These are phyloP conservation scores for Onychomys arenicola DNA, from an alignment of 2,797 vertebrate genomes.

Conservation along the genomic window DNA sequence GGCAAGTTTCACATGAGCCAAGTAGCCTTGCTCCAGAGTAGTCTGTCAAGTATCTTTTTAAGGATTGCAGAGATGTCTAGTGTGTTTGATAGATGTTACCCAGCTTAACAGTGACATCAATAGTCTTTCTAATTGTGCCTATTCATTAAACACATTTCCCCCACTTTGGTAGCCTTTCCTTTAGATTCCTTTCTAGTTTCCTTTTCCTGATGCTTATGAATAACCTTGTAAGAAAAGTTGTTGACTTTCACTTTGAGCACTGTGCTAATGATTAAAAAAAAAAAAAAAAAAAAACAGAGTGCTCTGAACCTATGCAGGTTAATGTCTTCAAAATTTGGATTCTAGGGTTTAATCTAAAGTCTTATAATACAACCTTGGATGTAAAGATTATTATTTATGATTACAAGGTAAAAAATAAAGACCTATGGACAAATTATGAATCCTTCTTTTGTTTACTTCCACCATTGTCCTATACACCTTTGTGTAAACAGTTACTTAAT, in stretches of 20 bases:
- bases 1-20: slow-evolving; percentile 59
- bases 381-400: background rate
- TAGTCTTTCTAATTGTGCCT: background rate
- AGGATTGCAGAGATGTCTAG: background rate
- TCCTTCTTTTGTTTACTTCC: background rate
- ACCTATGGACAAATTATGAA: background rate
- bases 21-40: slow-evolving; percentile 43
- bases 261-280: background rate
- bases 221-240: background rate
- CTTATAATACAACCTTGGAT: background rate
- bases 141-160: background rate
- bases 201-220: background rate
- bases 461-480: background rate
- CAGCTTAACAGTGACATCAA: background rate
- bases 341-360: background rate
- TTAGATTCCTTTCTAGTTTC: background rate
- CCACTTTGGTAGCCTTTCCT: background rate
- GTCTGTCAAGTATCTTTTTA: slow-evolving; percentile 33
- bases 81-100: background rate
- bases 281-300: slow-evolving; percentile 35
- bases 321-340: background rate
- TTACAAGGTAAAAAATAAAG: background rate
- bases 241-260: background rate
- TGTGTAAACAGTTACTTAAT: background rate
- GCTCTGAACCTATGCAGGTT: background rate